Conservation (phyloP, 2,888 invertebrate genomes). For the Creontiades dilutus region DNA sequence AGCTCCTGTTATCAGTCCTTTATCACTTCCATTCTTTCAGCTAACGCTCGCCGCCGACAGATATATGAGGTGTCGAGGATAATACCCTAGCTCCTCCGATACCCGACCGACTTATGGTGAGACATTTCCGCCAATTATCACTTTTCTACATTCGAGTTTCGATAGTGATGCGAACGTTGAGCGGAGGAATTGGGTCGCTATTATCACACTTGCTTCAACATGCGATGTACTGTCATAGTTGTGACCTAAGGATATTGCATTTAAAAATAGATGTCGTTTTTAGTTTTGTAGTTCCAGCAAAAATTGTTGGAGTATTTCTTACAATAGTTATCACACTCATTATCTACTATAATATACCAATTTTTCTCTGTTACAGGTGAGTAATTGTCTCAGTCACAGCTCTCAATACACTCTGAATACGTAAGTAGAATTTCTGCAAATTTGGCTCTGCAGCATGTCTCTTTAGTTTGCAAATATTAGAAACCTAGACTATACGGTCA, state of each 20-base stretch:
- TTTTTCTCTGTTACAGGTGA: constrained; percentile 13
- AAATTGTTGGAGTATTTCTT: too few relatives aligned
- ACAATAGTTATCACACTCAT: background rate
- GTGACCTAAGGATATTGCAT: too few relatives aligned
- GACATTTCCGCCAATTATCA: constrained; percentile 39
- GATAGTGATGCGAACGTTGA: background rate
- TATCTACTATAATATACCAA: background rate
- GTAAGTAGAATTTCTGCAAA: too few relatives aligned
- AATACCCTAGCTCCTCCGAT: constrained; percentile 9
- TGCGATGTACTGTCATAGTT: too few relatives aligned
- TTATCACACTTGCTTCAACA: background rate
- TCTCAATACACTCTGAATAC: too few relatives aligned
- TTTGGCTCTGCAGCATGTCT: too few relatives aligned
- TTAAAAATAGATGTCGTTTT: too few relatives aligned
- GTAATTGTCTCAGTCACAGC: background rate
- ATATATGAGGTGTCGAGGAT: constrained; percentile 39
- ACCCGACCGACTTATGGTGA: background rate
- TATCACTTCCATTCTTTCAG: background rate
- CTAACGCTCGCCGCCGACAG: background rate
- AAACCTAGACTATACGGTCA: too few relatives aligned
- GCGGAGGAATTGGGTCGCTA: background rate
- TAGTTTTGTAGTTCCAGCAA: too few relatives aligned
- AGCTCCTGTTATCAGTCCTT: background rate
- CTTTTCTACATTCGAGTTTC: background rate
- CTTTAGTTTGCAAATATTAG: too few relatives aligned